Evolutionary conservation across 2,113 vertebrate genomes (phyloP).

Genomic region (Pygoscelis antarcticus): DNA sequence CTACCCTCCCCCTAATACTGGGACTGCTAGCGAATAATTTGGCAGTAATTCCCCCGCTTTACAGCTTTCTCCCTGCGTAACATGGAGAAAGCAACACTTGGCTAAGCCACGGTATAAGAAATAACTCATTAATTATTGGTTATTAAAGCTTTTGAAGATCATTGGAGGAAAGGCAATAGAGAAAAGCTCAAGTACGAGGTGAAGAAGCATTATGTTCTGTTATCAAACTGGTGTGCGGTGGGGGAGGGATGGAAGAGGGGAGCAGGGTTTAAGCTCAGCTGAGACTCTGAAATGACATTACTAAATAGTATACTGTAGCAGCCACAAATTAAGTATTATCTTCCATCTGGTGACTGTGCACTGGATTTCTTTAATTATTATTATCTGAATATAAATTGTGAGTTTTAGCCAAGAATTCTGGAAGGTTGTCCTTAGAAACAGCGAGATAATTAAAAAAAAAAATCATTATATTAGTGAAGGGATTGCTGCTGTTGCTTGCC

Average conservation of each 20-base stretch:
- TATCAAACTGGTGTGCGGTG: background rate
- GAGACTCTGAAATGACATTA: conserved; percentile 66
- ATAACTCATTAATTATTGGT: conserved; percentile 50
- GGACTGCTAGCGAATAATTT: background rate
- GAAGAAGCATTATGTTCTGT: background rate
- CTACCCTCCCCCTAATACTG: conserved; percentile 6
- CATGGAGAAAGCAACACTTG: background rate
- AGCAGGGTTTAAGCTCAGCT: conserved; percentile 43
- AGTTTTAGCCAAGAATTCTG: conserved; percentile 71
- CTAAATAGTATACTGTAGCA: conserved; percentile 62
- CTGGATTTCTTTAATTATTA: conserved; percentile 77
- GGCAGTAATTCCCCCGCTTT: background rate
- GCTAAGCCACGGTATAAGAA: background rate
- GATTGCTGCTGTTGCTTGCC: conserved; percentile 28
- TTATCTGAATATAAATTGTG: conserved; percentile 76
- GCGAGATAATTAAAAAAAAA: conserved; percentile 62
- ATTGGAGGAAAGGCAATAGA: conserved; percentile 4
- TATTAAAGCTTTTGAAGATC: conserved; percentile 34
- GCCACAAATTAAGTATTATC: conserved; percentile 71
- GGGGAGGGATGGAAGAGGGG: conserved; percentile 1
- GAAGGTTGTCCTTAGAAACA: conserved; percentile 66
- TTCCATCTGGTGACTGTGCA: conserved; percentile 74
- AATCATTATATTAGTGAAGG: conserved; percentile 28
- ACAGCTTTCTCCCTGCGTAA: background rate
- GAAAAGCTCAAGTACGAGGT: conserved; percentile 4